A percentile compares a stretch with the other conserved stretches of the same genome.
Conservation (phyloP, 2,888 invertebrate species). For the Platycnemis pennipes region DNA sequence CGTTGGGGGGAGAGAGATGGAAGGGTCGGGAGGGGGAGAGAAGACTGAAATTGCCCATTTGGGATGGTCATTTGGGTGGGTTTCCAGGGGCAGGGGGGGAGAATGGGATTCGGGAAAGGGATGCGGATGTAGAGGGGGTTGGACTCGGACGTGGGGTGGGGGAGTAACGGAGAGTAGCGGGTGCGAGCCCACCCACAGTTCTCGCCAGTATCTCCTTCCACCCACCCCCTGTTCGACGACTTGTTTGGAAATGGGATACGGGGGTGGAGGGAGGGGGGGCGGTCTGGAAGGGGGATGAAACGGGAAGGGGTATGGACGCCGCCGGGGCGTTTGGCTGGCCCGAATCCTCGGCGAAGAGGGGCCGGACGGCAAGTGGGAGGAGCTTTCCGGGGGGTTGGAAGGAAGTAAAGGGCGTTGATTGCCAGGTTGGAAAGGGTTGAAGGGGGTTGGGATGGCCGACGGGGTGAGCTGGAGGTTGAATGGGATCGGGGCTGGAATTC, state of each 20-base stretch:
- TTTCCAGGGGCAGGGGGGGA: background rate
- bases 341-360: background rate
- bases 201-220: background rate
- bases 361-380: background rate
- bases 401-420: constrained; percentile 51
- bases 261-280: background rate
- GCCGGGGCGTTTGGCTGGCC: background rate
- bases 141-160: background rate
- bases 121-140: background rate
- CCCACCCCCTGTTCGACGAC: background rate
- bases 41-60: constrained; percentile 10
- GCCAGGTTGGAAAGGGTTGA: constrained; percentile 9
- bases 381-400: background rate
- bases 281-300: background rate
- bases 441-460: background rate
- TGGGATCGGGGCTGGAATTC: background rate
- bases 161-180: background rate
- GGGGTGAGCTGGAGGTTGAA: background rate
- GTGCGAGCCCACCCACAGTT: background rate
- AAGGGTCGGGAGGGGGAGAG: background rate
- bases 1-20: constrained; percentile 3
- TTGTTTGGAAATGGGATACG: constrained; percentile 7
- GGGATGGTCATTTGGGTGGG: background rate
- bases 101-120: constrained; percentile 20
- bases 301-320: background rate